Percentiles rank a stretch among this genome's conserved stretches.
These are phyloP conservation scores for Eolophus roseicapilla DNA, from an alignment of 2,113 vertebrate genomes.

Conservation along the genomic window DNA sequence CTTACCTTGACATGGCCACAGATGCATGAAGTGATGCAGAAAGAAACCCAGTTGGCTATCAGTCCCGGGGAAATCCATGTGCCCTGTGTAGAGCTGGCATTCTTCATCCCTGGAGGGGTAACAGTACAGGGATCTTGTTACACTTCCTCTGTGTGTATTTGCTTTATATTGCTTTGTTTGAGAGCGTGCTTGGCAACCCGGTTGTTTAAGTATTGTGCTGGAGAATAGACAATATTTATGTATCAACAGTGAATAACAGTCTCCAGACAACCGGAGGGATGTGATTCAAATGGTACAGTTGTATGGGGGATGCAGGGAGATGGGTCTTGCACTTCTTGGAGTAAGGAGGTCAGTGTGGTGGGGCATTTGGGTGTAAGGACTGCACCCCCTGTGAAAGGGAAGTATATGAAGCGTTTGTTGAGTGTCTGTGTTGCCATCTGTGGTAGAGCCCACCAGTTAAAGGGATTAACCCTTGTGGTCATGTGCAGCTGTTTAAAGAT, in stretches of 20 bases:
- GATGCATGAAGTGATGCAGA: background rate
- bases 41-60: background rate
- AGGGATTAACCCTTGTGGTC: background rate
- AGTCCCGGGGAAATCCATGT: background rate
- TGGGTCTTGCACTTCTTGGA: background rate
- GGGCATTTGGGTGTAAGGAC: background rate
- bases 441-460: background rate
- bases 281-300: fast-evolving
- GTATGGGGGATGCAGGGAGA: background rate
- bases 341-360: background rate
- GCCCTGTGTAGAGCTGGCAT: background rate
- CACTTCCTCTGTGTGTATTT: background rate
- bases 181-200: background rate
- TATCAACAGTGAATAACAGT: background rate
- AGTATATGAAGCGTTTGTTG: background rate
- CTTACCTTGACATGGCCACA: background rate
- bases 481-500: background rate
- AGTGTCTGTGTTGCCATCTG: background rate
- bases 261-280: background rate
- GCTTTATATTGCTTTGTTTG: background rate
- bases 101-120: background rate
- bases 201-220: background rate
- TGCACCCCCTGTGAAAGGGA: background rate
- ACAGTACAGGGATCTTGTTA: background rate
- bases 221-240: background rate